Conservation (phyloP, 2,113 vertebrate genomes). For the Neolamprologus toae region DNA sequence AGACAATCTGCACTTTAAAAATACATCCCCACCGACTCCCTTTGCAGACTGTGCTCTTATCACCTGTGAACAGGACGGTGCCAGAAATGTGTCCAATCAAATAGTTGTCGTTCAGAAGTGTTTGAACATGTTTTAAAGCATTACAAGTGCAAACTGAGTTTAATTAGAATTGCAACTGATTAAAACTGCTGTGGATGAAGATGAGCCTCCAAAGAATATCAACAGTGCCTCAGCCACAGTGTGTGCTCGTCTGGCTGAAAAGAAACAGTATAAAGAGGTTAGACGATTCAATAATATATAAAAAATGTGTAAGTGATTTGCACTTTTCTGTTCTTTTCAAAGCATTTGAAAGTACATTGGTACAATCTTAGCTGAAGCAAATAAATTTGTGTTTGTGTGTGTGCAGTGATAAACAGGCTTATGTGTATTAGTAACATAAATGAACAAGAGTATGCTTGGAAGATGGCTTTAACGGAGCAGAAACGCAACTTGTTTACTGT, state of each 20-base stretch:
- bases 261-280: not conserved
- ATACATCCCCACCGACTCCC: constrained; percentile 2
- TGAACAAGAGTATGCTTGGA: not conserved
- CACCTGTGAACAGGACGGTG: constrained; percentile 44
- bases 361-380: not conserved
- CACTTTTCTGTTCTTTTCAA: not conserved
- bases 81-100: constrained; percentile 49
- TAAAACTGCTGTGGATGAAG: constrained; percentile 21
- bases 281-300: not conserved
- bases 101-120: constrained; percentile 49
- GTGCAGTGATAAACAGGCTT: not conserved
- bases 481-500: not conserved
- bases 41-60: constrained; percentile 46
- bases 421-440: not conserved
- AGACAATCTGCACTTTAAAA: constrained; percentile 43
- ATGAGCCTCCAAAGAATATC: constrained; percentile 35
- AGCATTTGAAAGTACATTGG: not conserved
- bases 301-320: not conserved
- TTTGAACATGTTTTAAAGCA: constrained; percentile 59
- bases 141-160: constrained; percentile 55
- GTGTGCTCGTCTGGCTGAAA: not conserved
- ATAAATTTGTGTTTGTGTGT: not conserved
- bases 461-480: not conserved
- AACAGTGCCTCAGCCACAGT: constrained; percentile 1
- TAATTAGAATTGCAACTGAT: constrained; percentile 58